Percentiles rank a stretch among this genome's conserved stretches.
phyloP scores from a whole-genome alignment of 2,797 vertebrate genomes.

The Sylvilagus floridanus region DNA sequence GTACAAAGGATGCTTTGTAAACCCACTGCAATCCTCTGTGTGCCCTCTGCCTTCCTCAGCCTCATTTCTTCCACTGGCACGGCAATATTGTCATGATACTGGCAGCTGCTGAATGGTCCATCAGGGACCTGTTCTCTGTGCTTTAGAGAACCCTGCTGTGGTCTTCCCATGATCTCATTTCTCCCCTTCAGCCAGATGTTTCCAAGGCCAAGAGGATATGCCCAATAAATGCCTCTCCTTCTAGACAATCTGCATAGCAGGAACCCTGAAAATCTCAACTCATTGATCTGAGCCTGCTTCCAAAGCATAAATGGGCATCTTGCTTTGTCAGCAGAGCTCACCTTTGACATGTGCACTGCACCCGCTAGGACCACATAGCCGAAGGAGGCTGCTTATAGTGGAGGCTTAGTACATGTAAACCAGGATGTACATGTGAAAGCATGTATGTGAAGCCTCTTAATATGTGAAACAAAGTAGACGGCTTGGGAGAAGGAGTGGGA shows the following conservation, averaged over 20 bases:
- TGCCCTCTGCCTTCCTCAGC: not conserved
- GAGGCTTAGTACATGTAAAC: not conserved
- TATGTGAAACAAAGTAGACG: not conserved
- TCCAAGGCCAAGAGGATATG: not conserved
- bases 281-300: not conserved
- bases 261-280: not conserved
- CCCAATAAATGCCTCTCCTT: not conserved
- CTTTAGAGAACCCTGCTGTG: not conserved
- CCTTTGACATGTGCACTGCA: not conserved
- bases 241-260: not conserved
- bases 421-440: not conserved
- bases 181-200: not conserved
- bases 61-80: not conserved
- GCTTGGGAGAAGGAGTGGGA: not conserved
- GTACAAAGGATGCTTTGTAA: not conserved
- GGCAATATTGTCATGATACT: not conserved
- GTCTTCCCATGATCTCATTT: not conserved
- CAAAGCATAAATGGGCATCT: not conserved
- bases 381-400: not conserved
- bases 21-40: not conserved
- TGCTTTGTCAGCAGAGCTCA: not conserved
- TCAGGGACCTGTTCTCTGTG: not conserved
- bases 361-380: not conserved
- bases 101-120: not conserved
- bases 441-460: not conserved